Evolutionary conservation across 64 coral and sea anemone species (phyloP), one percentile per base, ranked within the genome.

Genomic region (Orbicella faveolata): DNA sequence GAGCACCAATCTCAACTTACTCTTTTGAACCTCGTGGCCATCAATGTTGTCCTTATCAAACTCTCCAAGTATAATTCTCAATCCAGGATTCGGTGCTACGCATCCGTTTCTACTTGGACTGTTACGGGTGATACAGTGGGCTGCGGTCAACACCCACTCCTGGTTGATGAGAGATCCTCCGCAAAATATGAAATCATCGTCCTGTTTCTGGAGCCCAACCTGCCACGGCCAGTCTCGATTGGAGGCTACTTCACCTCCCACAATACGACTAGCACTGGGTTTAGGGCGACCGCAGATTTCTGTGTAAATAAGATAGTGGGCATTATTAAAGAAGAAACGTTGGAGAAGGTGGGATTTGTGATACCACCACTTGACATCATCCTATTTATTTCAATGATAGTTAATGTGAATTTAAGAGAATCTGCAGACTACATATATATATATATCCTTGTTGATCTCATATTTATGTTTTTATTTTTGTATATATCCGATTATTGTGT

Each of bases 201-300:
- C 35, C 17, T 35, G 76, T 21, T 77, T 34, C 44, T 96, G 93
- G 54, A 96, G 92, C 67, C 95, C 95, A 70, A 89, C 72, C 52
- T 96, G 95, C 95, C 95, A 96, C 21, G 95, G 95, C 95, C 95
- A 96, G 52, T 96, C 92, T 82, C 83, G 82, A 72, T 89, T 90
- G 9, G 91, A 84, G 17, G 91, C 92, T 9, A 88, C 75, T 52
- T 75, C 57, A 36, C 95, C 95, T 34, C 95, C 95, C 16, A 96
- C 95, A 16, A 96, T 96, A 14, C 95, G 95, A 55, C 88, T n/a
- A 0, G 63, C 7, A 23, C 20, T 48, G 44, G 12, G 66, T 70
- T 92, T 78, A 36, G 88, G 36, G 79, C 57, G 63, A 36, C 95
- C 95, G 66, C 95, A 94, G 6, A 30, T 91, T n/a, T 36, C 26